These are phyloP conservation scores for Nemopilema nomurai DNA, from an alignment of 30 jellyfish, hydroid and myxozoan genomes.

Conservation along the genomic window DNA sequence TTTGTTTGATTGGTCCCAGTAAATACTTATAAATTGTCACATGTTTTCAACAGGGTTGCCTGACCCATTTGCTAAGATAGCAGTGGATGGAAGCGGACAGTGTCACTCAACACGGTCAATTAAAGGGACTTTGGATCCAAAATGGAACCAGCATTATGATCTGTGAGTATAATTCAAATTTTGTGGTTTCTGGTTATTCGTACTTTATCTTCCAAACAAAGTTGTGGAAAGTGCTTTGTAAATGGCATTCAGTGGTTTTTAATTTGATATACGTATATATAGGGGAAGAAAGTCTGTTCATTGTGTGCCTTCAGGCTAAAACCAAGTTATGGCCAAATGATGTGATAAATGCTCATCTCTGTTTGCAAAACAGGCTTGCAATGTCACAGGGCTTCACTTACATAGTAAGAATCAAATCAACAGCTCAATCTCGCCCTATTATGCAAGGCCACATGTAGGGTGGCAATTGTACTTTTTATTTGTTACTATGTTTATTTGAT, in stretches of 20 bases:
- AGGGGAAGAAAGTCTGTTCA: background rate
- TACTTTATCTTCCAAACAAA: constrained; percentile 17
- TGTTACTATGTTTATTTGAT: no score
- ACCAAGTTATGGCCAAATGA: background rate
- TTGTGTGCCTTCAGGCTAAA: background rate
- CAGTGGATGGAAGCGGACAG: constrained; percentile 98
- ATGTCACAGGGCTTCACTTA: background rate
- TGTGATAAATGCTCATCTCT: background rate
- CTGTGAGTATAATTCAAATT: constrained; percentile 65
- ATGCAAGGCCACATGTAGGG: no score
- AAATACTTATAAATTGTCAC: background rate
- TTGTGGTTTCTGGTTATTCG: constrained; percentile 47
- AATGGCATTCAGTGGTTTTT: constrained; percentile 3
- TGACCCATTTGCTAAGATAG: constrained; percentile 95
- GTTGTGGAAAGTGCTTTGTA: constrained; percentile 13
- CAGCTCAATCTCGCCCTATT: no score
- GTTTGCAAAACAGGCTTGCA: background rate
- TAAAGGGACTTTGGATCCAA: constrained; percentile 92
- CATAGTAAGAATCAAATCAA: no score
- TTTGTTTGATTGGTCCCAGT: background rate
- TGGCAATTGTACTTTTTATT: no score
- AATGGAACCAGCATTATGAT: constrained; percentile 97
- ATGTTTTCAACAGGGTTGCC: constrained; percentile 80
- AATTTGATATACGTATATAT: no score
- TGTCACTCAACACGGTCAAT: constrained; percentile 89